Base-by-base conservation (phyloP, 2,113 vertebrate genomes). In the Catharus minimus region DNA sequence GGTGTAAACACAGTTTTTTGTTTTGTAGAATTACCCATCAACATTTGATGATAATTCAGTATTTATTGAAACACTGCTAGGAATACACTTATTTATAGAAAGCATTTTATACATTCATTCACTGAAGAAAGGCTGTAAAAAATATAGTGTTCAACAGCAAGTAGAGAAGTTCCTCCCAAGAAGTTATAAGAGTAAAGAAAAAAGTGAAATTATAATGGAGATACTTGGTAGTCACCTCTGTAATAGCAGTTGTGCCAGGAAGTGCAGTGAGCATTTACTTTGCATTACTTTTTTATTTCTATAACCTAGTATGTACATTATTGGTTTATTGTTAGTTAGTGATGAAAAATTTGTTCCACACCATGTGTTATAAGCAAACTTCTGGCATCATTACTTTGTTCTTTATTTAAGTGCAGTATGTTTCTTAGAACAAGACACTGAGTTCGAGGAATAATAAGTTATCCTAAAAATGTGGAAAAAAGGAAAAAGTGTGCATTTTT, bases 1-100 rank as follows among this genome's bases (percentile, higher is more conserved):
- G 9, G 15, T 9, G 38, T 24, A 55, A 62, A 43, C 22, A 16
- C 33, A 14, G 2, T 6, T 28, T 84, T 50, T 56, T 46, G 2
- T 72, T 12, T 32, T 41, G 22, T 76, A 39, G 41, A 79, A 20
- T 15, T 17, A 38, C 7, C 11, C 43, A 30, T 21, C 0, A 0
- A 11, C 3, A 7, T 55, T 55, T 68, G 9, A 5, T 82, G 36
- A 41, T 18, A 79, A 33, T 43, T 65, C 32, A 60, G 15, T 8
- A 36, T 82, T 39, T 75, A 30, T 26, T 65, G 23, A 69, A 77
- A 23, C 6, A 39, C n/a, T 53, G 11, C 62, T 62, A 62, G 71
- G 10, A 62, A 64, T 67, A 14, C 2, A 32, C 2, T 53, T 66
- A 32, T 57, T 74, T 66, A 5, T 33, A 50, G 32, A 17, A 75